A percentile compares a stretch with the other conserved stretches of the same genome.
Conservation (phyloP, 1,140 invertebrate species). For the Aleiodes sp. region DNA sequence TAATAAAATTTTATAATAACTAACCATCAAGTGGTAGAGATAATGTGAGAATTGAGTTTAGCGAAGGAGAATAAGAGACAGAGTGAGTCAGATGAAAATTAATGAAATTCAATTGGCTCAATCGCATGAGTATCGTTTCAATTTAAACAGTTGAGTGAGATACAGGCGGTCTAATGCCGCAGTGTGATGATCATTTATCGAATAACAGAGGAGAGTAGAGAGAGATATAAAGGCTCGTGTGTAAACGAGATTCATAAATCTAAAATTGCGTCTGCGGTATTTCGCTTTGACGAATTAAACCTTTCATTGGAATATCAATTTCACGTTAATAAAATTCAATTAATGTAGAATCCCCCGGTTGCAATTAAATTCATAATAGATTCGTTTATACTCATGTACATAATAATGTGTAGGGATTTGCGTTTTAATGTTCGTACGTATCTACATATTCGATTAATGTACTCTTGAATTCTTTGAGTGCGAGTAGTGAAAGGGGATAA, state of each 20-base stretch:
- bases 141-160: slow-evolving; percentile 21
- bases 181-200: slow-evolving; percentile 8
- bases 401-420: too few relatives aligned
- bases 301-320: slow-evolving; percentile 23
- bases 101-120: slow-evolving; percentile 30
- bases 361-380: slow-evolving; percentile 14
- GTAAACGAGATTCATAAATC: not conserved
- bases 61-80: not conserved
- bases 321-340: slow-evolving; percentile 29
- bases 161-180: slow-evolving; percentile 1
- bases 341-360: not conserved
- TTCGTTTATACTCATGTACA: not conserved
- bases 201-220: not conserved
- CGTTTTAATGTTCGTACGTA: too few relatives aligned
- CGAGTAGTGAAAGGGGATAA: too few relatives aligned
- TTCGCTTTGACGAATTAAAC: slow-evolving; percentile 8
- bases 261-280: not conserved
- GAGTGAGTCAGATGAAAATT: not conserved
- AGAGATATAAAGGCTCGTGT: not conserved
- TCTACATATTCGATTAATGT: too few relatives aligned
- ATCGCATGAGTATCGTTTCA: slow-evolving; percentile 30
- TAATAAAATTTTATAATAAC: slow-evolving; percentile 36
- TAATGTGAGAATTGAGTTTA: too few relatives aligned
- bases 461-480: too few relatives aligned
- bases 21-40: not conserved